phyloP scores from a whole-genome alignment of 1,140 invertebrate genomes.

The Diploscapter pachys region DNA sequence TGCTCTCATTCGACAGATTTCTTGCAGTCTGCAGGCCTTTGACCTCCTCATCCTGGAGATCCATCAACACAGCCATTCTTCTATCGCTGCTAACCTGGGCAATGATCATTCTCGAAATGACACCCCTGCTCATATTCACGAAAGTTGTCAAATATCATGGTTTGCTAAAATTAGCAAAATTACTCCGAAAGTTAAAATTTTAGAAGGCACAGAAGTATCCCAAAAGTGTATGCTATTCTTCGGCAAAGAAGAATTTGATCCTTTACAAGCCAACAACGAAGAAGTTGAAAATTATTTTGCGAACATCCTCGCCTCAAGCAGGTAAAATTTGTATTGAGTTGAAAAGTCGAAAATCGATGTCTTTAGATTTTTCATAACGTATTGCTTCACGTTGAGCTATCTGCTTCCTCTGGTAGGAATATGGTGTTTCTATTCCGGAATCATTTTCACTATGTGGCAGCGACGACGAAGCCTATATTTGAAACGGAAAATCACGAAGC shows the following conservation, averaged over 20 bases:
- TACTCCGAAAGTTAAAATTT: not conserved
- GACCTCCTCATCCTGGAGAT: constrained; percentile 27
- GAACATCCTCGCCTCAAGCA: constrained; percentile 11
- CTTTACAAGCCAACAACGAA: not conserved
- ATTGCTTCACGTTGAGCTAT: constrained; percentile 39
- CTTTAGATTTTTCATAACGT: constrained; percentile 35
- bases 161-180: not conserved
- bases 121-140: constrained; percentile 31
- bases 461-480: constrained; percentile 23
- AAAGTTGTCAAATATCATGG: constrained; percentile 21
- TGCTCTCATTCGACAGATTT: constrained; percentile 41
- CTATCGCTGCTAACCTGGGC: constrained; percentile 34
- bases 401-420: constrained; percentile 34
- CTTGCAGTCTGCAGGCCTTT: constrained; percentile 40
- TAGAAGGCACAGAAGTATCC: constrained; percentile 7
- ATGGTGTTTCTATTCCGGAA: constrained; percentile 40
- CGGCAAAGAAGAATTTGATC: constrained; percentile 6
- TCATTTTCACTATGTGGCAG: constrained; percentile 36
- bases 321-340: not conserved
- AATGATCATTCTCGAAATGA: constrained; percentile 38
- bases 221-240: constrained; percentile 22
- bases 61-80: constrained; percentile 20
- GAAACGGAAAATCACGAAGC: constrained; percentile 18
- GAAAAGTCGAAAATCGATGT: not conserved
- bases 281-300: constrained; percentile 14